Base-by-base conservation (phyloP, 2,797 vertebrate genomes). In the Arrhamphus sclerolepis region DNA sequence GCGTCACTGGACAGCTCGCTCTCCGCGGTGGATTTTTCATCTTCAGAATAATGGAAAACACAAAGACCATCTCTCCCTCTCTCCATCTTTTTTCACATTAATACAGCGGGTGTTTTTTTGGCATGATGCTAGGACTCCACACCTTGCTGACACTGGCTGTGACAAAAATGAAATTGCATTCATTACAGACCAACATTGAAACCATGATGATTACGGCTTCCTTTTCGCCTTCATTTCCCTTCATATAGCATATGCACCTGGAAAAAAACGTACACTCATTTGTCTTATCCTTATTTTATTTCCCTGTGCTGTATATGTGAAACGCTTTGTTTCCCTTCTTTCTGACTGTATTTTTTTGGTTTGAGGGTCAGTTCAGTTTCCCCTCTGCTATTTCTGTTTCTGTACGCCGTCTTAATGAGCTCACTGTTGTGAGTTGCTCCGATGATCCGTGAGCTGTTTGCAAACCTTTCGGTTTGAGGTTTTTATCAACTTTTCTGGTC, bases 111-210 rank as follows among this genome's bases (percentile, higher is more conserved):
- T 50, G 74, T 78, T 66, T 29, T 29, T 29, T 29, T 29, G 72
- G 68, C 53, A 48, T 44, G 70, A 46, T 1, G 26, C 59, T 44
- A 38, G 22, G 51, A 56, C 46, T 74, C 44, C 49, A 56, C 34
- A 60, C 66, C 34, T 66, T 46, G 47, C 76, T 72, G 78, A 78
- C 67, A 68, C 43, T 59, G 54, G 28, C 69, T 70, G 69, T 81
- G 75, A 75, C 67, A 68, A 77, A 85, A 78, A 75, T 59, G 46
- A 67, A 72, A 81, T 73, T 78, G 67, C 61, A 67, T 69, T 82
- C 70, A 78, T 80, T 78, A 68, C 56, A 70, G 17, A 71, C 43
- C 34, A 46, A 53, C 55, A 75, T 80, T 31, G 55, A 50, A 84
- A 56, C 31, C 34, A 20, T 43, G 55, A 53, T 70, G 66, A 74